Conservation (phyloP, 2,113 vertebrate species). For the Oryzias curvinotus region DNA sequence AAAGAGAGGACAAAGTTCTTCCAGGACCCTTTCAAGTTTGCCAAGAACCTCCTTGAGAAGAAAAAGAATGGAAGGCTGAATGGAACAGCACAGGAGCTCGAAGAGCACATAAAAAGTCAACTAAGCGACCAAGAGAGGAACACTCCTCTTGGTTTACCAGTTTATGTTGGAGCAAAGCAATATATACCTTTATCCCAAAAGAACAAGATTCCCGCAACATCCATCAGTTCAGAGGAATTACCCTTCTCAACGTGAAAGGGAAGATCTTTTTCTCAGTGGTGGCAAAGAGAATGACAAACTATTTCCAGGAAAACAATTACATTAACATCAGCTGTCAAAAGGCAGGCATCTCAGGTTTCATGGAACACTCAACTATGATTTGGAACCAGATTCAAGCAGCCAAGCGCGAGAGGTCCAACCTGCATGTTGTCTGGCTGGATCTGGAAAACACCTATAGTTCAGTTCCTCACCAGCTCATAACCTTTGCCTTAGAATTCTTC, state of each 20-base stretch:
- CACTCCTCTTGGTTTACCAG: no score
- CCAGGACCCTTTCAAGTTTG: no score
- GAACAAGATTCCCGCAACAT: not conserved
- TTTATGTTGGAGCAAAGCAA: not conserved
- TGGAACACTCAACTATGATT: not conserved
- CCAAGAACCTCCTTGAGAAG: no score
- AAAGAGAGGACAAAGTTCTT: no score
- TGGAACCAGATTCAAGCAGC: not conserved
- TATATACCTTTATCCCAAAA: not conserved
- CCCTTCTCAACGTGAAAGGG: not conserved
- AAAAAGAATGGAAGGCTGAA: no score
- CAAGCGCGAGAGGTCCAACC: not conserved
- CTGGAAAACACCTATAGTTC: no score
- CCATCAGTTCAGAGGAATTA: not conserved
- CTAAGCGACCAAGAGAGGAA: no score
- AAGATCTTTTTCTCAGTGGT: not conserved
- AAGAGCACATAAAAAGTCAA: no score
- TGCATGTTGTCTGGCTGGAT: no score
- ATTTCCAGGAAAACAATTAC: not conserved
- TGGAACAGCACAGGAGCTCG: no score
- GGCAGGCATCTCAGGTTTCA: not conserved
- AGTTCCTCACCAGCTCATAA: no score
- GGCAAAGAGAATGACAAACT: not conserved
- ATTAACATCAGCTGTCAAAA: conserved; percentile 11
- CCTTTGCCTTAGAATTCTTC: no score